A percentile compares a stretch with the other conserved stretches of the same genome.
Conservation (phyloP, 1,140 invertebrate species). For the Meloidogyne floridensis region DNA sequence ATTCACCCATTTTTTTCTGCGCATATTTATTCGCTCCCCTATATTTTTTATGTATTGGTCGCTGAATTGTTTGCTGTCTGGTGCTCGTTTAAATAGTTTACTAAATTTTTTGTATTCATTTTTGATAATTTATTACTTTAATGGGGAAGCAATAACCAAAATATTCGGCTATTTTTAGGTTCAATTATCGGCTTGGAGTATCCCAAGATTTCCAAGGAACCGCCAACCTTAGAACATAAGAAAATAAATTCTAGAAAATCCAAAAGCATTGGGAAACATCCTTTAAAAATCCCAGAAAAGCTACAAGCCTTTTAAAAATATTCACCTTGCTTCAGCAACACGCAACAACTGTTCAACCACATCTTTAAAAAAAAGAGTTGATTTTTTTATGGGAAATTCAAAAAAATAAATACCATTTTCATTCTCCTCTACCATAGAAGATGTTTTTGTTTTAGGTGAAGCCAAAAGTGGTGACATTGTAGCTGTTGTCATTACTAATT, state of each 20-base stretch:
- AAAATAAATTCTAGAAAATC: too few relatives aligned
- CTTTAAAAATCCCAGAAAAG: too few relatives aligned
- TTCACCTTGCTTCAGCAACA: conserved; percentile 24
- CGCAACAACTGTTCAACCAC: conserved; percentile 17
- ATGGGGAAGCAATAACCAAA: background rate
- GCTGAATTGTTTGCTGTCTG: background rate
- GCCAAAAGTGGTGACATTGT: conserved; percentile 5
- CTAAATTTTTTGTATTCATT: background rate
- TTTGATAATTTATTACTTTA: conserved; percentile 7
- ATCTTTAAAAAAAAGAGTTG: background rate
- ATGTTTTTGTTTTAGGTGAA: conserved; percentile 3
- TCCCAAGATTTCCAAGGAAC: too few relatives aligned
- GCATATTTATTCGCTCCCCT: background rate
- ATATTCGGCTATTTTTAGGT: too few relatives aligned
- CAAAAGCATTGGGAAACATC: too few relatives aligned
- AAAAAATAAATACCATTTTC: too few relatives aligned
- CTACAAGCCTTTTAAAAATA: background rate
- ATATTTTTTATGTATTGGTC: background rate
- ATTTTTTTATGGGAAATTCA: too few relatives aligned
- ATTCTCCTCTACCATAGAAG: background rate
- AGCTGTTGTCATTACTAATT: background rate
- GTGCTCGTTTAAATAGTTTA: background rate
- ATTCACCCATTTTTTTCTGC: conserved; percentile 1
- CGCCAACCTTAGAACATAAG: too few relatives aligned
- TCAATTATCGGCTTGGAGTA: too few relatives aligned